Base-by-base conservation (phyloP, 1,140 invertebrate species). In the Zaprionus davidi region DNA sequence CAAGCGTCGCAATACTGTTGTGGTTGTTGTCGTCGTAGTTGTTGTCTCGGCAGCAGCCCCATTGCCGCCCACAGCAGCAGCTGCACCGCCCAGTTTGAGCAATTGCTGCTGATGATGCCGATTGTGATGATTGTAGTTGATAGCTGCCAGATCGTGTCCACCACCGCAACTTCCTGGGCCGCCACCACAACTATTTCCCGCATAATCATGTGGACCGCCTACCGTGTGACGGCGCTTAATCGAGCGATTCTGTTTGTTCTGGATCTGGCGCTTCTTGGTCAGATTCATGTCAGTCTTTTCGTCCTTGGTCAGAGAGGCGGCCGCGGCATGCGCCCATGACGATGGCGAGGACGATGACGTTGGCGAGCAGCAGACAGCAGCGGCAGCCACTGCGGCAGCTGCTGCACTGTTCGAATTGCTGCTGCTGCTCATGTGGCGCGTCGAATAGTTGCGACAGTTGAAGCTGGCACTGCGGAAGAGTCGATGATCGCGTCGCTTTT, bases 191-290 rank as follows among this genome's bases (percentile, higher is more conserved):
- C 65, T 72, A 38, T 80, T 90, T n/a, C 82, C 81, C 17, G 82
- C 59, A 76, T 93, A 96, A 91, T 98, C 97, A 90, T 97, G 97
- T 0, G 96, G 97, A 17, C 97, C 97, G 34, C 97, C 97, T 0
- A 98, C 97, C 1, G 97, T 98, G 93, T 98, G 97, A n/a, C 97
- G 94, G 13, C 97, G 94, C 92, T 97, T 97, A 75, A 97, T 97
- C 41, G 96, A 96, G 49, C 96, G 93, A 86, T 94, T 93, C 72
- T 93, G 91, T 60, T 92, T 92, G 44, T 93, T 94, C 69, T 93
- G 93, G 57, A 95, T 93, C 90, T 96, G 96, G 9, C 96, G 94
- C 51, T 96, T 94, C 90, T 96, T 96, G 79, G 95, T 95, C 64
- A 96, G 95, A 90, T 97, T 97, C 86, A 95, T 96, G 92, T 97